Percentiles rank a stretch among this genome's conserved stretches.
phyloP scores from a whole-genome alignment of 2,888 invertebrate species.

The Selenia dentaria region DNA sequence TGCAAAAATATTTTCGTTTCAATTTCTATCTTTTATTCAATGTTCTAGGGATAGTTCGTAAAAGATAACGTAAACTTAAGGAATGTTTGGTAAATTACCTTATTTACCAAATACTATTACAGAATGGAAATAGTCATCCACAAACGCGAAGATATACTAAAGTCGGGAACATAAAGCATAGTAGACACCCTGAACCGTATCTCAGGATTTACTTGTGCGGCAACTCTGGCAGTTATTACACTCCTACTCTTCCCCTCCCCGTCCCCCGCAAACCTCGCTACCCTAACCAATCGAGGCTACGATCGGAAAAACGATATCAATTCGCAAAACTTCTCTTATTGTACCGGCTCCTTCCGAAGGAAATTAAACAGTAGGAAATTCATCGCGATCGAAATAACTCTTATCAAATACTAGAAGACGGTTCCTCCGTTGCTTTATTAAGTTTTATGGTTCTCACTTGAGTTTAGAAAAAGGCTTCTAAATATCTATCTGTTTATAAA shows the following conservation, averaged over 20 bases:
- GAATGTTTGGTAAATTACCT: no score
- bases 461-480: neutral
- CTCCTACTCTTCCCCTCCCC: conserved; percentile 27
- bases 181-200: conserved; percentile 27
- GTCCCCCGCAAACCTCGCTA: conserved; percentile 14
- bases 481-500: no score
- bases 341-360: conserved; percentile 39
- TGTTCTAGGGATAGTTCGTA: no score
- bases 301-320: conserved; percentile 66
- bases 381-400: conserved; percentile 32
- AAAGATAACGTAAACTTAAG: no score
- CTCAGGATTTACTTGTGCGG: conserved; percentile 52
- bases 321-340: conserved; percentile 58
- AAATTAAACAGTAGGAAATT: conserved; percentile 56
- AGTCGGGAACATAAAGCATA: no score
- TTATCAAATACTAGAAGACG: conserved; percentile 35
- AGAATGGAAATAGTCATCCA: conserved; percentile 8
- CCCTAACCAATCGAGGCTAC: conserved; percentile 46
- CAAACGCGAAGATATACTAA: no score
- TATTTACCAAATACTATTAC: no score
- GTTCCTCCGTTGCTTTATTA: conserved; percentile 10
- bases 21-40: no score
- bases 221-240: conserved; percentile 51
- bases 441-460: conserved; percentile 8
- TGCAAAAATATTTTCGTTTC: no score